Base-by-base conservation (phyloP, 1,140 invertebrate species). In the Coenobita brevimanus region DNA sequence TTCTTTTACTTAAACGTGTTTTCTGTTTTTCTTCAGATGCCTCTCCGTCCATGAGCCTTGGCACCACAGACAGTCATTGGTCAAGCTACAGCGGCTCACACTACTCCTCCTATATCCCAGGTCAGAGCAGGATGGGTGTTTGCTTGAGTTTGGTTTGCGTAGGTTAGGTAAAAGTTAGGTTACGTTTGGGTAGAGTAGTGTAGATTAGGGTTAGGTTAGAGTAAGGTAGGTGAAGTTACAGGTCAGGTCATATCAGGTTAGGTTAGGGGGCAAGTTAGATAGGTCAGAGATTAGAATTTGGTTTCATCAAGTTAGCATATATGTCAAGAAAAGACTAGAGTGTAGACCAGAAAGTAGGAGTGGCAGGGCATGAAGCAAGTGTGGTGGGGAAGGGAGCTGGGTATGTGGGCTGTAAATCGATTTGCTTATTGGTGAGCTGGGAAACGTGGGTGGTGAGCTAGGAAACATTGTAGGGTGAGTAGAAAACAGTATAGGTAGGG, bases 31-130 rank as follows among this genome's bases (percentile, higher is more conserved):
- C 79, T 73, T 1, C 85, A 87, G 85, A 87, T 21, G 73, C 85
- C n/a, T 38, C 85, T 17, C 33, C 75, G 54, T 81, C 76, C 43
- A 71, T 87, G 78, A 50, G 85, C 30, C 85, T 87, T 33, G 78
- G 85, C 4, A 81, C 76, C n/a, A 24, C 76, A 73, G 85, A 87
- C 46, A 60, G 62, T 24, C 85, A 87, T 33, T 87, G 85, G 85
- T 79, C 85, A 27, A 81, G 76, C 36, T 87, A 87, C 78, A 60
- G 76, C 46, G 76, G 76, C 24, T 69, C 85, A 21, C 85, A 87
- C 46, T 87, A 87, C 60, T 86, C 83, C 10, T 87, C 85, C 1
- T 87, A 87, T 60, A 87, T 87, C 4, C 84, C 84, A 87, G 75
- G 84, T 87, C 38, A 38, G 82, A 33, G n/a, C 27, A 10, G 27